phyloP scores from a whole-genome alignment of 2,113 vertebrate species.

The Neotoma lepida region DNA sequence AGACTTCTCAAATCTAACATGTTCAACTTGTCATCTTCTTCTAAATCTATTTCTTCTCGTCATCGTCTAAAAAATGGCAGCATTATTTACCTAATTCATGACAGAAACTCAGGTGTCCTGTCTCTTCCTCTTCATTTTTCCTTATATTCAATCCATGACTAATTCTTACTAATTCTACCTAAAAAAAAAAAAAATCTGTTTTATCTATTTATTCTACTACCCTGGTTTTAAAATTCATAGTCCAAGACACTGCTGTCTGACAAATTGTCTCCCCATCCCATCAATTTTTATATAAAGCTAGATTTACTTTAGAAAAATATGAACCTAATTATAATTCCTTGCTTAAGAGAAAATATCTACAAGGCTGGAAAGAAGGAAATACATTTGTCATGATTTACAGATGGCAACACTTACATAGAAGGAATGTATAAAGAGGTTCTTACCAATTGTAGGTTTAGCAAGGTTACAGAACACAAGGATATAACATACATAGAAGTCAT shows the following conservation, averaged over 20 bases:
- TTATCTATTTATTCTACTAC: not conserved
- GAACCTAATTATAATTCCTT: not conserved
- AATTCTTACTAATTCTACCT: conserved; percentile 31
- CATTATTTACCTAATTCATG: not conserved
- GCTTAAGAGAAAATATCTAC: conserved; percentile 22
- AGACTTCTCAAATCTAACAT: conserved; percentile 2
- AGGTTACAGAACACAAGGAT: not conserved
- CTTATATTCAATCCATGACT: not conserved
- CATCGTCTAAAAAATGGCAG: not conserved
- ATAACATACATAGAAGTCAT: not conserved
- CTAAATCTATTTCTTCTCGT: conserved; percentile 36
- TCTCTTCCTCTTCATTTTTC: not conserved
- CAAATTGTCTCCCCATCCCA: not conserved
- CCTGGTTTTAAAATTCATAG: not conserved
- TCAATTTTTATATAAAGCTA: not conserved
- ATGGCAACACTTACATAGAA: not conserved
- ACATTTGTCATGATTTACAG: not conserved
- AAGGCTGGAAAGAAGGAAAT: not conserved
- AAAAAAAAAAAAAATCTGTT: conserved; percentile 18
- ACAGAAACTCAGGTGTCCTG: not conserved
- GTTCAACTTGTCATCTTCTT: conserved; percentile 15
- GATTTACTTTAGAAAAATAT: conserved; percentile 19
- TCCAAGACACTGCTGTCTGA: not conserved
- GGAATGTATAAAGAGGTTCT: not conserved
- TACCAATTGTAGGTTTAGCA: not conserved